Evolutionary conservation across 1,140 invertebrate genomes (phyloP).

Genomic region (Pristionchus pacificus): DNA sequence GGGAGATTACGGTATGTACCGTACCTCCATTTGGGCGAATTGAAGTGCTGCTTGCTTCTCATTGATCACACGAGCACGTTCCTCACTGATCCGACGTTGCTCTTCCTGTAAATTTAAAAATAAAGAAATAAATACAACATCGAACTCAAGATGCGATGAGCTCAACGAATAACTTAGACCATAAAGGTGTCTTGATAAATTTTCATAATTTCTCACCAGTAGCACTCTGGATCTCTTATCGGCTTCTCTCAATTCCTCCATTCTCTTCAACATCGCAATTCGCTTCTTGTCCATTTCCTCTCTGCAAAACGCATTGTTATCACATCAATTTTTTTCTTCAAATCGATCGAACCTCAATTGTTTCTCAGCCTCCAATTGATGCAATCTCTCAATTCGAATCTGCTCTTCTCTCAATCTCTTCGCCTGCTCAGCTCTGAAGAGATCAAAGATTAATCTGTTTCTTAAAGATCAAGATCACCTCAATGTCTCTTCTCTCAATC

Average conservation of each 20-base stretch:
- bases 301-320: neutral
- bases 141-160: no score
- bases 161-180: no score
- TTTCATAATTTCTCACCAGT: neutral
- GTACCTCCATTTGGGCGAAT: neutral
- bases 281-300: conserved; percentile 16
- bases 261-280: conserved; percentile 14
- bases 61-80: neutral
- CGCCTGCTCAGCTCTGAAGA: neutral
- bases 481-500: neutral
- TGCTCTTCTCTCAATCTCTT: neutral
- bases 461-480: neutral
- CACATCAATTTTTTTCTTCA: neutral
- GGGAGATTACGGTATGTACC: neutral
- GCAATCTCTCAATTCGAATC: neutral
- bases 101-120: no score
- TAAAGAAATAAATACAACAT: neutral
- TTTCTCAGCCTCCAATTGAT: neutral
- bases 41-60: neutral
- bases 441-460: neutral
- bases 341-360: neutral
- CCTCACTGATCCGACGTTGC: no score
- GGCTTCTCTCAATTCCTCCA: conserved; percentile 18
- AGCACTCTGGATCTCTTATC: conserved; percentile 8
- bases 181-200: no score